A percentile compares a stretch with the other conserved stretches of the same genome.
These are phyloP conservation scores for Trypoxylus dichotomus DNA, from an alignment of 1,140 invertebrate species.

Conservation along the genomic window DNA sequence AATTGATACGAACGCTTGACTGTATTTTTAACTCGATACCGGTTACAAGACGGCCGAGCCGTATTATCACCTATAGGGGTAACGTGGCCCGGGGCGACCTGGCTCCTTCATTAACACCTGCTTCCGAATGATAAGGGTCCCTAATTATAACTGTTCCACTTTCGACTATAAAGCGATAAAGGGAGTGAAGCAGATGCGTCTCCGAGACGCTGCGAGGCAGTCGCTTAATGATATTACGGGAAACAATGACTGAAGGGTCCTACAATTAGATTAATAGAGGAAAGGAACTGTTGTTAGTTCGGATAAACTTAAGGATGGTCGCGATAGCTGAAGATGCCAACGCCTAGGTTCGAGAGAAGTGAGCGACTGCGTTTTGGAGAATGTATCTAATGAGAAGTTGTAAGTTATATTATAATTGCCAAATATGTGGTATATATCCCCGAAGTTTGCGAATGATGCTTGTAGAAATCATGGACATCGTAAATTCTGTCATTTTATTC, in stretches of 20 bases:
- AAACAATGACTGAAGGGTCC: not conserved
- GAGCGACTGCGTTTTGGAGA: not conserved
- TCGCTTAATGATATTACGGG: conserved; percentile 6
- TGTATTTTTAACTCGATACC: not conserved
- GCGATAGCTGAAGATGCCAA: not conserved
- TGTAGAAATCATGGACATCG: no score
- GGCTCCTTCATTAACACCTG: conserved; percentile 10
- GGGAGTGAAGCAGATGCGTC: not conserved
- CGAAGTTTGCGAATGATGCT: no score
- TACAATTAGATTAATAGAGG: conserved; percentile 12
- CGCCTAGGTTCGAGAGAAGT: not conserved
- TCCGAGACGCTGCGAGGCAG: not conserved
- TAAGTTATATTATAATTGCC: no score
- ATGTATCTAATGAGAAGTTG: no score
- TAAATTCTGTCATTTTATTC: no score
- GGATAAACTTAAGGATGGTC: not conserved
- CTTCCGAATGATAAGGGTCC: not conserved
- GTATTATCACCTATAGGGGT: not conserved
- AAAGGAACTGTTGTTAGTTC: not conserved
- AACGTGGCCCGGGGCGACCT: not conserved
- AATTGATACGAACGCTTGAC: no score
- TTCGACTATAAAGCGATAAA: not conserved
- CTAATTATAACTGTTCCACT: conserved; percentile 2
- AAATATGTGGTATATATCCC: no score
- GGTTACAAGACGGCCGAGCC: not conserved